These are phyloP conservation scores for Xenops minutus DNA, from an alignment of 2,797 vertebrate species.

Conservation along the genomic window DNA sequence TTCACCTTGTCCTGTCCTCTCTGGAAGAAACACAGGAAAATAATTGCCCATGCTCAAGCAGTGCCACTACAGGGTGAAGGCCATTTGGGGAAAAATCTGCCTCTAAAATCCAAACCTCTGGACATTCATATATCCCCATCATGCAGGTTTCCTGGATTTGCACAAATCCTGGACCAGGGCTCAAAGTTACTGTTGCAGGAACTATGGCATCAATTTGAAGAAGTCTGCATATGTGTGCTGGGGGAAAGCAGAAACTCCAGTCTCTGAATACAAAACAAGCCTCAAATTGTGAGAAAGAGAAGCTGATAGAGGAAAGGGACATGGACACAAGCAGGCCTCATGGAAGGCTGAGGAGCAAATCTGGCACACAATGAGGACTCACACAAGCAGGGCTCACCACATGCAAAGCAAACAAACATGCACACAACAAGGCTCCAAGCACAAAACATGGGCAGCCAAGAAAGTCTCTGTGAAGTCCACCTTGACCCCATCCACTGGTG, in stretches of 20 bases:
- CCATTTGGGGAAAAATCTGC: neutral
- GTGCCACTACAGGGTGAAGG: neutral
- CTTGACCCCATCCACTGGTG: conserved; percentile 93
- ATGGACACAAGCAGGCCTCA: neutral
- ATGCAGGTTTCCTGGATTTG: neutral
- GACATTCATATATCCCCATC: neutral
- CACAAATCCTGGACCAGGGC: neutral
- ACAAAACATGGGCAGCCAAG: conserved; percentile 61
- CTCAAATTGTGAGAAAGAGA: neutral
- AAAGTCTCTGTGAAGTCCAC: conserved; percentile 82
- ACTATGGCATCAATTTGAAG: neutral
- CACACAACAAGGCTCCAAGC: conserved; percentile 57
- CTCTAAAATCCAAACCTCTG: neutral
- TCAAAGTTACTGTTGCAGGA: neutral
- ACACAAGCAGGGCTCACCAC: neutral
- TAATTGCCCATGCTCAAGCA: neutral
- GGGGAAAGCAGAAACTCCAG: neutral
- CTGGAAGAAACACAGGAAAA: neutral
- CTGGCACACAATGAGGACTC: neutral
- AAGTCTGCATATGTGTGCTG: neutral
- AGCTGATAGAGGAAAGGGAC: neutral
- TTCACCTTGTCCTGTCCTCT: neutral
- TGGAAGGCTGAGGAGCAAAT: neutral
- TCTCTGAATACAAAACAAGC: neutral
- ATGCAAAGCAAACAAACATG: conserved; percentile 63